Base-by-base conservation (phyloP, 2,113 vertebrate species). In the Porphyrio hochstetteri region DNA sequence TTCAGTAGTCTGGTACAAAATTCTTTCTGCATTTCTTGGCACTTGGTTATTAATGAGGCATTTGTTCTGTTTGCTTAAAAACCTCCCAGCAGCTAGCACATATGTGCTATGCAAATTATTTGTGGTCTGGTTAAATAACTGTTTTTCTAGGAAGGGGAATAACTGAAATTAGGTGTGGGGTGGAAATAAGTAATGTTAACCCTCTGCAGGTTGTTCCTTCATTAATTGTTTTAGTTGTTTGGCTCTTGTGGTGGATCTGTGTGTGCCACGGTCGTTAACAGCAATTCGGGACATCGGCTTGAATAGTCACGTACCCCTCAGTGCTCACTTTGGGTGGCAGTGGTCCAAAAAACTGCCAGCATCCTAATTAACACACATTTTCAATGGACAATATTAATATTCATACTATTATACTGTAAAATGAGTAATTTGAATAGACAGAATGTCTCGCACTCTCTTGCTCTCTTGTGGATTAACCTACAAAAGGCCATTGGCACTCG, bases 371-470 rank as follows among this genome's bases (percentile, higher is more conserved):
- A 89, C 88, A 87, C 65, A 80, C 90, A 96, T 94, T 92, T 96
- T 92, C 93, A 92, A 76, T 92, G 93, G 92, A 87, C 80, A 92
- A 17, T 95, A 89, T 96, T 97, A 95, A 96, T 97, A 96, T 93
- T 96, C 90, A 89, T 91, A 86, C 61, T 76, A 7, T 89, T 96
- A 88, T 55, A 70, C 84, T 92, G 81, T 82, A 91, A 94, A 94
- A 87, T 93, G 88, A 95, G 28, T 96, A 79, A 95, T 91, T 95
- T 89, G 86, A 93, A 89, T 77, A 77, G 91, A 93, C 86, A 89
- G 91, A 92, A 70, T 82, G 81, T 92, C 86, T 89, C 94, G 88
- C 91, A 80, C 93, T 96, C 74, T 92, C 63, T 76, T 92, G 86
- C 79, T 96, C 91, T 96, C 91, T 67, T 53, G 74, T 93, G 92